Base-by-base conservation (phyloP, 2,113 vertebrate genomes). In the Gymnarchus niloticus region DNA sequence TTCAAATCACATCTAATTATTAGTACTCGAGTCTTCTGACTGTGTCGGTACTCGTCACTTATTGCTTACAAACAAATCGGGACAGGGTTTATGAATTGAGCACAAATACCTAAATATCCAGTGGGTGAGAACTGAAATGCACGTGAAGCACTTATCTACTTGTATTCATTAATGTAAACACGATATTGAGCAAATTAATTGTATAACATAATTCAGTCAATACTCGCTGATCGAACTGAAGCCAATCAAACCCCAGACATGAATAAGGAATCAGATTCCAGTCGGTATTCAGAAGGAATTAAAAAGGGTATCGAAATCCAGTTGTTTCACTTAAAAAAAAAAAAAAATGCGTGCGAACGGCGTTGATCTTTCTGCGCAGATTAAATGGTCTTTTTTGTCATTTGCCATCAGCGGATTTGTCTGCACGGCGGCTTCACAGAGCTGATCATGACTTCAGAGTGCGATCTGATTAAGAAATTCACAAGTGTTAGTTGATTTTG, bases 391-490 rank as follows among this genome's bases (percentile, higher is more conserved):
- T 73, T 51, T 73, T 17, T 33, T 5, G 69, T 77, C 12, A 77
- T 61, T 85, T 78, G 69, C 49, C 69, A 85, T 19, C 69, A 85
- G 10, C 21, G 33, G n/a, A 76, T 17, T 37, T 78, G 23, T 56
- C 28, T 76, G 57, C 14, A n/a, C 89, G 87, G 81, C 83, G 87
- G 83, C 85, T 84, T 3, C 28, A 69, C 57, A 77, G 25, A 59
- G 80, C 83, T 44, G 28, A 57, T n/a, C n/a, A n/a, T n/a, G n/a
- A n/a, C n/a, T n/a, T n/a, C n/a, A n/a, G n/a, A n/a, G n/a, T n/a
- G n/a, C n/a, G n/a, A n/a, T n/a, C n/a, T n/a, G 56, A 51, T 85
- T 54, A 80, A 51, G 49, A 59, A 54, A 85, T 54, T 84, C 28
- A 1, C 52, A 52, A 51, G 49, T 61, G 65, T 46, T 85, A 10